These are phyloP conservation scores for Chelonus formosanus DNA, from an alignment of 2,888 invertebrate species.

Conservation along the genomic window DNA sequence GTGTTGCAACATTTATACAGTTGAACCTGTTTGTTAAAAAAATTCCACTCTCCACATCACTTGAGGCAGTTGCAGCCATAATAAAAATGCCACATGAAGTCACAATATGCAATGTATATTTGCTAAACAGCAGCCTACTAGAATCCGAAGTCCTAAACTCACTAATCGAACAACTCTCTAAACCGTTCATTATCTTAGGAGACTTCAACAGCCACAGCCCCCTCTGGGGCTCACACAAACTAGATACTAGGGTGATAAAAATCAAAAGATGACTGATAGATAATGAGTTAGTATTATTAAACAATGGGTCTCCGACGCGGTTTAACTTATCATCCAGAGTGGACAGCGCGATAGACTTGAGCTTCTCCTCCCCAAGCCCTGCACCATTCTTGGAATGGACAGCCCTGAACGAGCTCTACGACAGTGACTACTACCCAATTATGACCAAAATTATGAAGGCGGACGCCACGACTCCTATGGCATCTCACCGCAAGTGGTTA, in stretches of 20 bases:
- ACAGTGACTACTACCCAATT: constrained; percentile 40
- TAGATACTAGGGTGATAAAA: constrained; percentile 35
- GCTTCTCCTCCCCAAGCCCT: constrained; percentile 15
- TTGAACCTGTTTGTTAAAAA: constrained; percentile 14
- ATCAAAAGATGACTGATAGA: constrained; percentile 36
- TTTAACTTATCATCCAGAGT: constrained; percentile 31
- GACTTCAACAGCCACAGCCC: constrained; percentile 44
- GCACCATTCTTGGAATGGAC: constrained; percentile 19
- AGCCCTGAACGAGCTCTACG: constrained; percentile 17
- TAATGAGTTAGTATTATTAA: constrained; percentile 30
- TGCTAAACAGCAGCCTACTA: constrained; percentile 34
- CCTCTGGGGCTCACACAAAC: constrained; percentile 36
- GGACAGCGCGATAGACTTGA: constrained; percentile 37
- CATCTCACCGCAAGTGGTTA: constrained; percentile 29
- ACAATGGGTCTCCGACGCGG: constrained; percentile 30
- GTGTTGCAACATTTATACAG: constrained; percentile 32
- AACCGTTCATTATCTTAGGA: constrained; percentile 43
- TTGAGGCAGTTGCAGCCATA: constrained; percentile 37
- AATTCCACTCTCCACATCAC: constrained; percentile 24
- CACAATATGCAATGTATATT: constrained; percentile 40
- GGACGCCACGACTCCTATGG: not conserved
- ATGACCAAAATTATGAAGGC: constrained; percentile 10
- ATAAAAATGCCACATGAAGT: constrained; percentile 24
- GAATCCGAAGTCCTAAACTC: constrained; percentile 28
- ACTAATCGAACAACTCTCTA: constrained; percentile 42